Base-by-base conservation (phyloP, 2,888 invertebrate genomes). In the Dugesia japonica region DNA sequence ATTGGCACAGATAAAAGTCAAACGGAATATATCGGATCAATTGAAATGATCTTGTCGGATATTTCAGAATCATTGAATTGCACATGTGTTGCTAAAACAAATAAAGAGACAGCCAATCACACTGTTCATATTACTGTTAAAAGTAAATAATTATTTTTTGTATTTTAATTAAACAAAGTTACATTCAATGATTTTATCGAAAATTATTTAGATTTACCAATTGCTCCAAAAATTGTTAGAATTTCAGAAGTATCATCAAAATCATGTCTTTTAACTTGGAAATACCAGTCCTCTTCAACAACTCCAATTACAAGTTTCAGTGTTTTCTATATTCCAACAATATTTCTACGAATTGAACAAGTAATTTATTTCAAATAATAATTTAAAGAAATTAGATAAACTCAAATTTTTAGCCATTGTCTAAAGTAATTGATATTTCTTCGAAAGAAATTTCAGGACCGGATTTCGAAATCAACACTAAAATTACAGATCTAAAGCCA, bases 1-100 rank as follows among this genome's bases (percentile, higher is more conserved):
- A 38, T 17, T 38, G 38, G 38, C 17, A 7, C 9, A 4, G 56
- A 56, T n/a, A 56, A 20, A 56, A 26, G 26, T 42, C 75, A 42
- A 26, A 23, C 42, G 4, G 71, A 75, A 56, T 7, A 71, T 15
- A 38, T 33, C 13, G 75, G 75, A 4, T 42, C 42, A 4, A 71
- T 56, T 1, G 33, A 26, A 71, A 26, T 56, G 26, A 23, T 27
- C 1, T 56, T 75, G 26, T 56, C 56, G 26, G 75, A 75, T 26
- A 71, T 75, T 4, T 75, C 75, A 13, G 75, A 75, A 71, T 75
- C 75, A 13, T 26, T 75, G 23, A 75, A 75, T 38, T 75, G 75
- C 28, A 75, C 75, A 23, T 75, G 75, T 23, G 56, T 75, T 15
- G 75, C 75, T 7, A 75, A 42, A 23, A 56, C 75, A 1, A 71